Percentiles rank a stretch among this genome's conserved stretches.
Conservation (phyloP, 2,888 invertebrate species). For the Myopa tessellatipennis region DNA sequence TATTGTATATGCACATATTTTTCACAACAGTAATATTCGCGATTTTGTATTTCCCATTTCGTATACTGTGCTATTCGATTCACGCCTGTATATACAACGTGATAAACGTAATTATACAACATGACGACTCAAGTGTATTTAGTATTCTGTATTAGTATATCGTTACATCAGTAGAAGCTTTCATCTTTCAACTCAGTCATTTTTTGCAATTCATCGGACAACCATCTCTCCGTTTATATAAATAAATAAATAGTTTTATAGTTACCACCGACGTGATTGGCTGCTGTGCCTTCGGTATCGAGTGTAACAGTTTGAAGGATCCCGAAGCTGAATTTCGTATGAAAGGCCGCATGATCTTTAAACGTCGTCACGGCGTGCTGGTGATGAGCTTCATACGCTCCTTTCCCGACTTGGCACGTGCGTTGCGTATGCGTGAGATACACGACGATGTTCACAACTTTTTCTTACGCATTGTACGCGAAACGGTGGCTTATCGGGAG, state of each 20-base stretch:
- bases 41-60: no score
- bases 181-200: no score
- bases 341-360: slow-evolving; percentile 51
- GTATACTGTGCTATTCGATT: no score
- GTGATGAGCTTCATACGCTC: slow-evolving; percentile 39
- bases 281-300: slow-evolving; percentile 68
- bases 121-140: no score
- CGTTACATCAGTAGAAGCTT: no score
- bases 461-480: slow-evolving; percentile 64
- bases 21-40: no score
- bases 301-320: slow-evolving; percentile 65
- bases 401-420: slow-evolving; percentile 44
- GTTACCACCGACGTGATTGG: slow-evolving; percentile 70
- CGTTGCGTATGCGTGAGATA: slow-evolving; percentile 44
- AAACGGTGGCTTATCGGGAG: slow-evolving; percentile 61
- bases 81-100: no score
- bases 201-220: no score
- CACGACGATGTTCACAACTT: slow-evolving; percentile 49
- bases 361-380: slow-evolving; percentile 45
- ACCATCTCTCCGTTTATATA: no score
- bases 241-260: background rate
- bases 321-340: slow-evolving; percentile 62
- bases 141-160: no score
- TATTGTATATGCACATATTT: no score
- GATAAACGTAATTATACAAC: no score